Evolutionary conservation across 2,888 invertebrate species (phyloP).

Genomic region (Arrhopalites spinosus): DNA sequence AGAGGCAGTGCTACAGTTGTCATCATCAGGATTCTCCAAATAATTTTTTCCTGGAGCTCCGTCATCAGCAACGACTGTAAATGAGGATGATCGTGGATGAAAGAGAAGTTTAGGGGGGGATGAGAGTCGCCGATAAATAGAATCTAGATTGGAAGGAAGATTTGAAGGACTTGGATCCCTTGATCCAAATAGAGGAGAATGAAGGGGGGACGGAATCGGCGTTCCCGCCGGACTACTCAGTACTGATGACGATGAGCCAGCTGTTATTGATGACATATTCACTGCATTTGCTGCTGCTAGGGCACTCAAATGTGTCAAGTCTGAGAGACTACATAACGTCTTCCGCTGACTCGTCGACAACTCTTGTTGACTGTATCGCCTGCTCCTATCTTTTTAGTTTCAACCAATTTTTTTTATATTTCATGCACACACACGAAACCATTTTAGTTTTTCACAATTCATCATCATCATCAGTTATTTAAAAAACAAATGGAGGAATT

Average conservation of each 20-base stretch:
- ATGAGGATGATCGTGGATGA: slow-evolving; percentile 41
- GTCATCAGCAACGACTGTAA: slow-evolving; percentile 35
- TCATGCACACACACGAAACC: neutral
- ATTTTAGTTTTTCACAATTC: neutral
- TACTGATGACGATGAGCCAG: slow-evolving; percentile 47
- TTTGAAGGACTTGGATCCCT: slow-evolving; percentile 54
- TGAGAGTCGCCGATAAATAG: slow-evolving; percentile 6
- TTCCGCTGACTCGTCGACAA: slow-evolving; percentile 57
- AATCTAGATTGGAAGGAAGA: slow-evolving; percentile 17
- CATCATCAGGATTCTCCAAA: slow-evolving; percentile 52
- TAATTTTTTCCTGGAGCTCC: slow-evolving; percentile 25
- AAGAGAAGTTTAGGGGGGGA: slow-evolving; percentile 25
- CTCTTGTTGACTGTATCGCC: slow-evolving; percentile 55
- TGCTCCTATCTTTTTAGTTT: slow-evolving; percentile 51
- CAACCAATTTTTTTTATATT: too few species aligned
- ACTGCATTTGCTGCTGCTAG: slow-evolving; percentile 50
- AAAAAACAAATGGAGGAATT: too few species aligned
- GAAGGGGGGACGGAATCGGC: slow-evolving; percentile 50
- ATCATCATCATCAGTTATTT: neutral
- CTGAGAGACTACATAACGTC: slow-evolving; percentile 58
- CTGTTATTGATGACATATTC: slow-evolving; percentile 44
- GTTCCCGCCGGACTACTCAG: slow-evolving; percentile 48
- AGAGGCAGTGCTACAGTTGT: slow-evolving; percentile 55
- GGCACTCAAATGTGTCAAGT: slow-evolving; percentile 55
- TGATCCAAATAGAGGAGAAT: slow-evolving; percentile 49